These are phyloP conservation scores for Macrophya alboannulata DNA, from an alignment of 2,888 invertebrate species.

Conservation along the genomic window DNA sequence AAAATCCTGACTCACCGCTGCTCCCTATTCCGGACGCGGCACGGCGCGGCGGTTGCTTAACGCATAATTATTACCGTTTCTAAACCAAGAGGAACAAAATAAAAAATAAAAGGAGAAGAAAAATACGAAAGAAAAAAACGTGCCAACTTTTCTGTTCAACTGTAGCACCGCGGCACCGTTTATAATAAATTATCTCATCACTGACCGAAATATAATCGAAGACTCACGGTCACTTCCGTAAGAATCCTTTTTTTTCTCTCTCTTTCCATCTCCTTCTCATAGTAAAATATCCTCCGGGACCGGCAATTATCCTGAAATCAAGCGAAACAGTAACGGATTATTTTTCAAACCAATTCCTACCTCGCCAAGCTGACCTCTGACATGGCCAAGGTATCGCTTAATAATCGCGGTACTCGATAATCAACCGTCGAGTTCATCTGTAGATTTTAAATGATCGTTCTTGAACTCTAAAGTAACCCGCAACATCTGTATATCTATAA, in stretches of 20 bases:
- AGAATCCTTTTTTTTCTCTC: neutral
- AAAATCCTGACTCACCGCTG: constrained; percentile 38
- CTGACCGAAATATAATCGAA: constrained; percentile 26
- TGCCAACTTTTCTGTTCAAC: neutral
- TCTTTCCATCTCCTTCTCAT: neutral
- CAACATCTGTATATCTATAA: neutral
- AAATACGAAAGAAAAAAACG: neutral
- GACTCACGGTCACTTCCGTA: neutral
- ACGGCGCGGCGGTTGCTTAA: neutral
- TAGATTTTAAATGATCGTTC: constrained; percentile 32
- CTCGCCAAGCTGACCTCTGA: constrained; percentile 5
- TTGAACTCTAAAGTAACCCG: constrained; percentile 40
- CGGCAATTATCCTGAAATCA: constrained; percentile 16
- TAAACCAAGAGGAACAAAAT: neutral
- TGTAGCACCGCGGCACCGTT: neutral
- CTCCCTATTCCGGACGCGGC: neutral
- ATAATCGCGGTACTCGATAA: constrained; percentile 28
- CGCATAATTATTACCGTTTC: constrained; percentile 25
- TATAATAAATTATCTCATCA: constrained; percentile 19
- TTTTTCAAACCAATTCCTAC: neutral
- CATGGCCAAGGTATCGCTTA: constrained; percentile 3
- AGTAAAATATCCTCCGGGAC: neutral
- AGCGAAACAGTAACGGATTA: constrained; percentile 32
- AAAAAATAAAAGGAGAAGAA: neutral
- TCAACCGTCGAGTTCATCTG: constrained; percentile 8